Evolutionary conservation across 1,140 invertebrate genomes (phyloP), one percentile per base, ranked within the genome.

Genomic region (Planococcus citri): DNA sequence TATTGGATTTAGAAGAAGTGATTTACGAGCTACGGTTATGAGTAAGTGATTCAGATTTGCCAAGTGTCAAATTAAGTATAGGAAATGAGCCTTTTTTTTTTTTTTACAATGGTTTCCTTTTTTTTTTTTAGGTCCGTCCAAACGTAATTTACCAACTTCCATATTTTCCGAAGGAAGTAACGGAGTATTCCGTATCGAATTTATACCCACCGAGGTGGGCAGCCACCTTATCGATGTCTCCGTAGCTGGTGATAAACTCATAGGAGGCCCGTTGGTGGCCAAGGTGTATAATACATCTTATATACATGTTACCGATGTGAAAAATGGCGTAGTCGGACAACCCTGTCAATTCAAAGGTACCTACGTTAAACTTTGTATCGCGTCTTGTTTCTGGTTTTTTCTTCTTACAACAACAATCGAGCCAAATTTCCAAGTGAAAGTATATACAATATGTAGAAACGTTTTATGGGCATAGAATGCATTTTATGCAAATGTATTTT

Each of bases 221-320:
- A 93, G 88, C 73, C 93, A 95, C 77, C 82, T 93, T 27, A 88
- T 95, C 72, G 92, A 95, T 79, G 88, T 93, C 73, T 84, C 85
- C 72, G 88, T 94, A 69, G 89, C 86, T 73, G 92, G 92, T 72
- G 88, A 91, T 77, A 92, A 92, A 80, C 80, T 95, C 72, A 87
- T 88, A 74, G 89, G 87, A 71, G 91, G 90, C 60, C 91, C 92
- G 20, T 83, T 95, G 60, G 85, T 94, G 69, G 91, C 91, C 73
- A 95, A 95, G 83, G 93, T 93, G 68, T 96, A 95, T 78, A 92
- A 95, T 79, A 87, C 92, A 72, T 89, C 89, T 72, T 83, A 94
- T 61, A 95, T 96, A 75, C 87, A 90, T 81, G 91, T 97, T 72
- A 90, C 90, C 41, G 94, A 97, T 79, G 90, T 96, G 60, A 70